phyloP scores from a whole-genome alignment of 2,113 vertebrate genomes.

The Gnathonemus longibarbis region DNA sequence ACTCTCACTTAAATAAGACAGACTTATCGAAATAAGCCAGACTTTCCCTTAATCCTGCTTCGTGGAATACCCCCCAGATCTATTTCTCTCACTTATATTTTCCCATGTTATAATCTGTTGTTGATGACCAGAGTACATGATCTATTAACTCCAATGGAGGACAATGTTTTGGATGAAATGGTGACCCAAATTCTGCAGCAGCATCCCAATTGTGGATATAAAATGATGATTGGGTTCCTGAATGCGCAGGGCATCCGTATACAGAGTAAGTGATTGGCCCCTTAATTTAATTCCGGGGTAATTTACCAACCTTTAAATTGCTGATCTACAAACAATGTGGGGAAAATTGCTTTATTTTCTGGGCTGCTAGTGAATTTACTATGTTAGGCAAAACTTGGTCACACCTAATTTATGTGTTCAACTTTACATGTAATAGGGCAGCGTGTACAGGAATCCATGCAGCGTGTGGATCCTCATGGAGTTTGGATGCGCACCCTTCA shows the following conservation, averaged over 20 bases:
- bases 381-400: background rate
- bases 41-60: too few species aligned
- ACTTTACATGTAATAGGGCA: background rate
- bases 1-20: too few species aligned
- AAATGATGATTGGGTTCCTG: background rate
- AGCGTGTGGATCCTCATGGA: background rate
- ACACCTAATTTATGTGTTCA: constrained; percentile 10
- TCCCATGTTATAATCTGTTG: background rate
- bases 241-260: background rate
- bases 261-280: background rate
- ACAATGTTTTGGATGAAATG: background rate
- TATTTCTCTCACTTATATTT: background rate
- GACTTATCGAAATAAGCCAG: too few species aligned
- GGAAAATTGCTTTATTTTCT: background rate
- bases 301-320: background rate
- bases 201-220: background rate
- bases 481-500: constrained; percentile 1
- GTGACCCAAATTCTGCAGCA: background rate
- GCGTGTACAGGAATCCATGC: constrained; percentile 6
- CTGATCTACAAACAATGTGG: background rate
- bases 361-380: background rate
- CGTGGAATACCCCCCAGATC: too few species aligned
- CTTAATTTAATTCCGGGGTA: background rate
- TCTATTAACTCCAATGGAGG: background rate
- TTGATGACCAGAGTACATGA: too few species aligned